Evolutionary conservation across 2,113 vertebrate species (phyloP), one percentile per base, ranked within the genome.

Genomic region (Hipposideros armiger): DNA sequence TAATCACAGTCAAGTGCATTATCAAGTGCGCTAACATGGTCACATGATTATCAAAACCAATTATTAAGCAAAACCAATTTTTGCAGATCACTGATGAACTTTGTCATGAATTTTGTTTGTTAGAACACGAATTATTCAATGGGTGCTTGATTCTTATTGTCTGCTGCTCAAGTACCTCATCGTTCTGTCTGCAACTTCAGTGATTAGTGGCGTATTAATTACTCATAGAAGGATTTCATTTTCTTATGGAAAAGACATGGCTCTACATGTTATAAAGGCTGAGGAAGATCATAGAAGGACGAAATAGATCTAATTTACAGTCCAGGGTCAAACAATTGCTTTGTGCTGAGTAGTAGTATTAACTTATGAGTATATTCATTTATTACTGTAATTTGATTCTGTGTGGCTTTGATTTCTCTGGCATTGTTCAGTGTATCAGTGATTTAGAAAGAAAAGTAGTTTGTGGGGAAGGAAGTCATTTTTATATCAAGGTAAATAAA

Each of bases 401-500:
- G 1, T 70, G 8, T 95, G 72, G 26, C 22, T 85, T 54, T 87
- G 47, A 67, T 92, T 95, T 72, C 76, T 83, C 69, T 95, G 0
- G 40, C 78, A 30, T 26, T 87, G 40, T 81, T 97, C 36, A 94
- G 22, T 96, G 92, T 76, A 4, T 81, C 72, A 93, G 85, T 76
- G 56, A 93, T 77, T 80, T 94, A 94, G 36, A 92, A 78, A 26
- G n/a, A 72, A 62, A 84, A 67, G 28, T 40, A 78, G 24, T 62
- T 87, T 95, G 36, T 47, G 60, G 60, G 47, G 20, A 74, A 52
- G 42, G 81, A 70, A 93, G 26, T 73, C n/a, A 56, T 91, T 84
- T 81, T 60, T 76, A 73, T 10, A 13, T 87, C 85, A 88, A 30
- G 54, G 20, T 92, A 66, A 93, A 88, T 76, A 47, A 87, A 88